Conservation (phyloP, 1,140 invertebrate species). For the Anoplolepis gracilipes region DNA sequence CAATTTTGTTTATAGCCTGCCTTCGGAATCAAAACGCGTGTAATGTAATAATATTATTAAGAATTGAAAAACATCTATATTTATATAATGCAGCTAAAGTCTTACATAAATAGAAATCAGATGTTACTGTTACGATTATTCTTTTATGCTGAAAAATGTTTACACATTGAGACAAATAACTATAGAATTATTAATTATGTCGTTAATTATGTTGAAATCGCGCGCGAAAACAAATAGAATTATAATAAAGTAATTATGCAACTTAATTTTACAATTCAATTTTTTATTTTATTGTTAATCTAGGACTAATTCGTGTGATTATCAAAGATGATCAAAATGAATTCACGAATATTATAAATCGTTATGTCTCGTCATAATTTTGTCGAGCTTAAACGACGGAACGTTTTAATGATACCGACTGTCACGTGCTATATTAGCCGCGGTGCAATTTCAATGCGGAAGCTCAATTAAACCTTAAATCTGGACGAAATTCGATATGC, state of each 20-base stretch:
- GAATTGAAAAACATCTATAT: background rate
- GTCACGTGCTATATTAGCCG: slow-evolving; percentile 13
- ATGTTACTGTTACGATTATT: background rate
- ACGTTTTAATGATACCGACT: background rate
- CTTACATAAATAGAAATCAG: background rate
- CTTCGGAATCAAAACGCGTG: background rate
- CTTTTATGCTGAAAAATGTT: background rate
- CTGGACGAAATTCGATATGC: background rate
- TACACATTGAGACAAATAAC: background rate
- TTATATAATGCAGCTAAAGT: background rate
- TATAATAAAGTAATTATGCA: background rate
- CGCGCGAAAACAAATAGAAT: background rate
- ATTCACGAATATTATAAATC: background rate
- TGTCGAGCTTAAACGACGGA: background rate
- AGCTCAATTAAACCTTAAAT: slow-evolving; percentile 56
- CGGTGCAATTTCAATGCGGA: slow-evolving; percentile 48
- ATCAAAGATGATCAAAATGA: background rate
- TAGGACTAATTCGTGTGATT: background rate
- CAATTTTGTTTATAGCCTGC: background rate
- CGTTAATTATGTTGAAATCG: background rate
- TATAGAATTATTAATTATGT: background rate
- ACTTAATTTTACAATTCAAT: background rate
- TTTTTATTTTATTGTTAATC: background rate
- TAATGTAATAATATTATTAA: background rate
- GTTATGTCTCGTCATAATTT: background rate